phyloP scores from a whole-genome alignment of 2,113 vertebrate species.

The Campylomormyrus numenius region DNA sequence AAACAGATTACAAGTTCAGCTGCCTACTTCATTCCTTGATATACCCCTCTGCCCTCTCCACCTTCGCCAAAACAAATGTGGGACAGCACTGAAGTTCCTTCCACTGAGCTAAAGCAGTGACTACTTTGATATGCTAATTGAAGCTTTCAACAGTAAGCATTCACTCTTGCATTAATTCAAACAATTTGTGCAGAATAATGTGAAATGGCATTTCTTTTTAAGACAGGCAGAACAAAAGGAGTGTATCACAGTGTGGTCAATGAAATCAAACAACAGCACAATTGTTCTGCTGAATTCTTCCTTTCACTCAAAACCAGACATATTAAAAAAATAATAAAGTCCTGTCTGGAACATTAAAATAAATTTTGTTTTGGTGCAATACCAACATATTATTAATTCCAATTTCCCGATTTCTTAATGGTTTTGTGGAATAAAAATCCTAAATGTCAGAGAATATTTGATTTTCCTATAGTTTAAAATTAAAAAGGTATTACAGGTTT shows the following conservation, averaged over 20 bases:
- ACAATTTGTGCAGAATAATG: constrained; percentile 75
- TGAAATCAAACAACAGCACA: constrained; percentile 57
- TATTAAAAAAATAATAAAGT: constrained; percentile 10
- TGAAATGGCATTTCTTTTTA: constrained; percentile 71
- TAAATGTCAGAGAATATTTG: neutral
- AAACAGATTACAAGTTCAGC: constrained; percentile 65
- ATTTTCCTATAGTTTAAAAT: neutral
- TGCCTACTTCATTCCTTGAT: constrained; percentile 65
- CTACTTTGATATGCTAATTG: constrained; percentile 95
- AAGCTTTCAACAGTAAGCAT: constrained; percentile 81
- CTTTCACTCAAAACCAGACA: constrained; percentile 24
- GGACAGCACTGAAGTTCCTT: constrained; percentile 73
- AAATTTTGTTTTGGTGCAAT: neutral
- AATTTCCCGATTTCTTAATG: neutral
- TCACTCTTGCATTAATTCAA: constrained; percentile 83
- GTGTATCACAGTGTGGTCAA: constrained; percentile 50
- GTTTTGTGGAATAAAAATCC: neutral
- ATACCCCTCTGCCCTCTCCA: constrained; percentile 69
- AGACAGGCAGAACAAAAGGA: constrained; percentile 63
- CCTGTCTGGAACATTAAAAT: constrained; percentile 17
- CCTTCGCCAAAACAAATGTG: constrained; percentile 76
- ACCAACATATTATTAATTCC: neutral
- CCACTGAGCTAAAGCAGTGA: constrained; percentile 72
- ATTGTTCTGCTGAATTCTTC: constrained; percentile 58
- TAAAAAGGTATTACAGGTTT: neutral